phyloP scores from a whole-genome alignment of 2,113 vertebrate genomes.

The Syngnathoides biaculeatus region DNA sequence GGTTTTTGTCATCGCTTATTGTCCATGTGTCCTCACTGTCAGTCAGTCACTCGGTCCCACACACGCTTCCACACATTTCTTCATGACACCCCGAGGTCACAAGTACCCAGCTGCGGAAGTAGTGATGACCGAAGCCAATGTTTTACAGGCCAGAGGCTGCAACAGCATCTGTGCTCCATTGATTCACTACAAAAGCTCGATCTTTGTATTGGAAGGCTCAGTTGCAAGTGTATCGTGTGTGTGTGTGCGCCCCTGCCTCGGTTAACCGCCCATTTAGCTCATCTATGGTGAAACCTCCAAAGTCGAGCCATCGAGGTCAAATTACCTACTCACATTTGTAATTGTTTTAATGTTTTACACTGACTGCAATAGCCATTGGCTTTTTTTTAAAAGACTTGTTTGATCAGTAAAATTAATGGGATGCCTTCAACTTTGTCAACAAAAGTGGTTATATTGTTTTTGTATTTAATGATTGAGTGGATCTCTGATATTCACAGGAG shows the following conservation, averaged over 20 bases:
- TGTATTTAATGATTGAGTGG: too few relatives aligned
- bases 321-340: too few relatives aligned
- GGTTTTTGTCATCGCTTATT: slow-evolving; percentile 56
- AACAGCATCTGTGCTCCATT: slow-evolving; percentile 45
- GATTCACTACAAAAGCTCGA: slow-evolving; percentile 51
- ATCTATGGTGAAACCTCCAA: too few relatives aligned
- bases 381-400: too few relatives aligned
- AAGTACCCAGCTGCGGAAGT: slow-evolving; percentile 60
- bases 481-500: too few relatives aligned
- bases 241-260: neutral
- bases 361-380: too few relatives aligned
- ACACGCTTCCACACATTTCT: neutral
- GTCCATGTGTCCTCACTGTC: slow-evolving; percentile 33
- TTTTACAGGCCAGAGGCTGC: slow-evolving; percentile 56
- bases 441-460: too few relatives aligned
- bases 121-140: slow-evolving; percentile 25
- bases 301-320: too few relatives aligned
- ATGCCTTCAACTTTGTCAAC: too few relatives aligned
- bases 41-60: neutral
- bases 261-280: too few relatives aligned
- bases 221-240: slow-evolving; percentile 32
- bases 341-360: too few relatives aligned
- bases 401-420: too few relatives aligned
- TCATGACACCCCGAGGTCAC: slow-evolving; percentile 23
- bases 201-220: slow-evolving; percentile 48